Conservation (phyloP, 2,113 vertebrate genomes). For the Cyprinodon brontotheroides region DNA sequence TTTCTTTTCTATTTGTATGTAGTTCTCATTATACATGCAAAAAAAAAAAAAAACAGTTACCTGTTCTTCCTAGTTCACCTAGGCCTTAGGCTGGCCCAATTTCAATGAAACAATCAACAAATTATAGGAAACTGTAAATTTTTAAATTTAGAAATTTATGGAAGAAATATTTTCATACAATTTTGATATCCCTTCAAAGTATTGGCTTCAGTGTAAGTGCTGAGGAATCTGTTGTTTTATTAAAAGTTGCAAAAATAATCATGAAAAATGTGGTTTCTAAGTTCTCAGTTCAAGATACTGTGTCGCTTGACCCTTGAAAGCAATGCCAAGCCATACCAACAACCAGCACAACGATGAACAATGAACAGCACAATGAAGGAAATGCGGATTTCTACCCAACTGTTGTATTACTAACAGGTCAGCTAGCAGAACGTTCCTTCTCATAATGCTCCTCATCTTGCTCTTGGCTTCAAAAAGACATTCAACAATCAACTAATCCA, state of each 20-base stretch:
- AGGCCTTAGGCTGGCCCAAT: too few species aligned
- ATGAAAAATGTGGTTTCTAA: background rate
- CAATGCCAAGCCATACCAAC: background rate
- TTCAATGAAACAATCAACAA: too few species aligned
- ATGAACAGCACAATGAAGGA: background rate
- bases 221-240: background rate
- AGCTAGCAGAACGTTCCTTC: background rate
- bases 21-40: too few species aligned
- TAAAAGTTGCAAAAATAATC: background rate
- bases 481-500: slow-evolving; percentile 8
- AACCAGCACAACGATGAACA: background rate
- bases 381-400: background rate
- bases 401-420: background rate
- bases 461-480: background rate
- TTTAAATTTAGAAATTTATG: too few species aligned
- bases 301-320: background rate
- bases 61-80: too few species aligned
- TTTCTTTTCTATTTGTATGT: too few species aligned
- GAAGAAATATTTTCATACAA: too few species aligned
- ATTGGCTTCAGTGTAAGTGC: background rate
- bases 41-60: too few species aligned
- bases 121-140: too few species aligned
- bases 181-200: background rate
- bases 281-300: background rate
- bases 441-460: background rate